phyloP scores from a whole-genome alignment of 2,888 invertebrate species.

The Drosophila gaucha region DNA sequence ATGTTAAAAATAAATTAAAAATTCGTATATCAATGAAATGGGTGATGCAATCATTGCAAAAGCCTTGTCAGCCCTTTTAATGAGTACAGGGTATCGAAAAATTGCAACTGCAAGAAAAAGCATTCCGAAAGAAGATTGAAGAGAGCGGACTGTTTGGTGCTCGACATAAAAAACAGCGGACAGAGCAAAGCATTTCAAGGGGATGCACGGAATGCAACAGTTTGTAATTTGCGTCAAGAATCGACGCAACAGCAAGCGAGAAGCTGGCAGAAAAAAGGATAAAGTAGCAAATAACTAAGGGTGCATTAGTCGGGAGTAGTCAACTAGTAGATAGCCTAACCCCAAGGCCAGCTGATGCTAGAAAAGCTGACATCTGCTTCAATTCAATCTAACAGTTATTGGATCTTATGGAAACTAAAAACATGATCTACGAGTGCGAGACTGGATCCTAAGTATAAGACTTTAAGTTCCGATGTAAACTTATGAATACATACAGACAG shows the following conservation, averaged over 20 bases:
- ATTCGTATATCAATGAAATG: too few relatives aligned
- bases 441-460: too few relatives aligned
- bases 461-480: too few relatives aligned
- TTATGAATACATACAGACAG: too few relatives aligned
- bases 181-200: not conserved
- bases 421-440: too few relatives aligned
- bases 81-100: constrained; percentile 17
- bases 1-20: too few relatives aligned
- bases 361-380: too few relatives aligned
- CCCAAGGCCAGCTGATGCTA: too few relatives aligned
- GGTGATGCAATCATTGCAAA: too few relatives aligned
- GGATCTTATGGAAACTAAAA: too few relatives aligned
- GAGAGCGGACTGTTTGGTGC: not conserved
- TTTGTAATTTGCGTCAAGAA: constrained; percentile 47
- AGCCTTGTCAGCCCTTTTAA: not conserved
- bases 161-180: not conserved
- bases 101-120: constrained; percentile 10
- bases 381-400: too few relatives aligned
- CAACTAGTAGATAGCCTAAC: not conserved
- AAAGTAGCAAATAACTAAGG: constrained; percentile 28
- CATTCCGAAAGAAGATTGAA: not conserved
- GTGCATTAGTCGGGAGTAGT: not conserved
- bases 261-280: constrained; percentile 21
- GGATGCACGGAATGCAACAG: constrained; percentile 40
- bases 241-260: constrained; percentile 22